These are phyloP conservation scores for Crossoptilon crossoptilon DNA, from an alignment of 2,797 vertebrate genomes.

Conservation along the genomic window DNA sequence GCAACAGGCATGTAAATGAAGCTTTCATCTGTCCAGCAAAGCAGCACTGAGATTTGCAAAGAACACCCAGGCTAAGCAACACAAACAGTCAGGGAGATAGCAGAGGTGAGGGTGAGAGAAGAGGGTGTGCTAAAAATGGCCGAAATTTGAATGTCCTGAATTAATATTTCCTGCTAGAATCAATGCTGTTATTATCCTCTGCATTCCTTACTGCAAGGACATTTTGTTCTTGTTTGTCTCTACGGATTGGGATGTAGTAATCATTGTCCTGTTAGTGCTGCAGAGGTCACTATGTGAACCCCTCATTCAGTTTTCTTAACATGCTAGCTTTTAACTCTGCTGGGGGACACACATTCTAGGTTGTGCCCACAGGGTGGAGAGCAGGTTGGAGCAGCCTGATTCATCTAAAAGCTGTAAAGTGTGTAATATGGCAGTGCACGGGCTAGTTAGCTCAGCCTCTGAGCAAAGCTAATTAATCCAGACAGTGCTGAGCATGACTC, in stretches of 20 bases:
- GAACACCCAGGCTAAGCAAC: not conserved
- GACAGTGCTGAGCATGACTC: not conserved
- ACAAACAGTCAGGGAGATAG: not conserved
- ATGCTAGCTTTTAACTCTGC: accelerated
- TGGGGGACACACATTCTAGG: accelerated
- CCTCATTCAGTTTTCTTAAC: accelerated
- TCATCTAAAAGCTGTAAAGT: not conserved
- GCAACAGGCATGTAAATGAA: conserved; percentile 8
- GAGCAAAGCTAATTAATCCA: conserved; percentile 7
- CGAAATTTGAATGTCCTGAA: not conserved
- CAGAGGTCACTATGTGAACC: accelerated
- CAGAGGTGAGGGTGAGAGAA: not conserved
- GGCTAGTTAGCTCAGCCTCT: conserved; percentile 7
- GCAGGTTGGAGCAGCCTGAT: not conserved
- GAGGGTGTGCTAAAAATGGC: not conserved
- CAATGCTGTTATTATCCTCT: not conserved
- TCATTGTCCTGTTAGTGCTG: accelerated
- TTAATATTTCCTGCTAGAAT: not conserved
- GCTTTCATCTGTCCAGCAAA: not conserved
- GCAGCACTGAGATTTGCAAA: not conserved
- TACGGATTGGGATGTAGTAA: not conserved
- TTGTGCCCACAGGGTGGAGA: accelerated
- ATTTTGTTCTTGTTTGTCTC: not conserved
- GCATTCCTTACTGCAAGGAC: not conserved
- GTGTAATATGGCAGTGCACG: accelerated